These are phyloP conservation scores for Cirrhinus molitorella DNA, from an alignment of 2,797 vertebrate genomes.

Conservation along the genomic window DNA sequence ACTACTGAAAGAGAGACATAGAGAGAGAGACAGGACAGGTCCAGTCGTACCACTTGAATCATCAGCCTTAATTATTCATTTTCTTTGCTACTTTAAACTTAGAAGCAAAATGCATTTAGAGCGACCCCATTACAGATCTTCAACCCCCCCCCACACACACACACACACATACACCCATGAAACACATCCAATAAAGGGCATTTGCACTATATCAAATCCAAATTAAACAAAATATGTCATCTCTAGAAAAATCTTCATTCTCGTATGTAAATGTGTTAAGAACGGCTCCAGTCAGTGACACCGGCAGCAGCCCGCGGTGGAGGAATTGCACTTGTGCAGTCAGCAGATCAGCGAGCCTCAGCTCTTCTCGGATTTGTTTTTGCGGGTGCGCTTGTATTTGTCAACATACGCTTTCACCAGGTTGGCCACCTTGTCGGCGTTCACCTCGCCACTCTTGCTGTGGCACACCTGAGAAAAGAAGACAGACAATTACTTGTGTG, in stretches of 20 bases:
- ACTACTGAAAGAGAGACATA: conserved; percentile 29
- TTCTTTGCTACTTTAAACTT: conserved; percentile 24
- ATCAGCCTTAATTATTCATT: conserved; percentile 26
- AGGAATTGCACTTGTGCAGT: conserved; percentile 88
- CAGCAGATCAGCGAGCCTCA: conserved; percentile 66
- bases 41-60: conserved; percentile 59
- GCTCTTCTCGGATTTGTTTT: conserved; percentile 80
- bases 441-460: conserved; percentile 98
- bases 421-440: conserved; percentile 95
- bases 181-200: conserved; percentile 84
- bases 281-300: conserved; percentile 77
- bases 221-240: conserved; percentile 95
- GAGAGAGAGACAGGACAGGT: conserved; percentile 8
- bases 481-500: neutral
- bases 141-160: conserved; percentile 68
- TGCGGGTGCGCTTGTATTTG: conserved; percentile 95
- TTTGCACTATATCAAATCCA: conserved; percentile 88
- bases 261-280: conserved; percentile 90
- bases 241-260: conserved; percentile 88
- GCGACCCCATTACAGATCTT: conserved; percentile 73
- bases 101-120: conserved; percentile 69
- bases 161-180: conserved; percentile 60
- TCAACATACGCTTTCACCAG: conserved; percentile 97
- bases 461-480: conserved; percentile 86
- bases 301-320: conserved; percentile 73